Evolutionary conservation across 2,113 vertebrate genomes (phyloP).

Genomic region (Tapirus terrestris): DNA sequence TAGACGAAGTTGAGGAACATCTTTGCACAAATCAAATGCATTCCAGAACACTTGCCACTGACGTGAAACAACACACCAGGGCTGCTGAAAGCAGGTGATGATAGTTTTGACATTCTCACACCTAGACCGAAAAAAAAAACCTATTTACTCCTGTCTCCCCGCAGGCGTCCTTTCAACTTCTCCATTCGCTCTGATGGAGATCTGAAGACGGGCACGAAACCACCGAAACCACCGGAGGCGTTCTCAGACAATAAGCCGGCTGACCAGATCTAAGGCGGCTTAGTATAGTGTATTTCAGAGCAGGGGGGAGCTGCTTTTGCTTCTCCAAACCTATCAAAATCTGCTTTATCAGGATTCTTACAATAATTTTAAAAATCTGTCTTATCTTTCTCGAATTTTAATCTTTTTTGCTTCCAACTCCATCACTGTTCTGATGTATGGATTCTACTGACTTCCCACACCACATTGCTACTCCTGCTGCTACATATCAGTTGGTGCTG

Average conservation of each 20-base stretch:
- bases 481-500: not conserved
- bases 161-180: slow-evolving; percentile 9
- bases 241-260: not conserved
- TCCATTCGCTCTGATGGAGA: slow-evolving; percentile 36
- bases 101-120: slow-evolving; percentile 27
- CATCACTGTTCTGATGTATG: not conserved
- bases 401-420: not conserved
- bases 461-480: not conserved
- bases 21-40: slow-evolving; percentile 42
- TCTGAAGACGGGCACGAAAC: not conserved
- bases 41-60: not conserved
- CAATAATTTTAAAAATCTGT: not conserved
- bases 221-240: not conserved
- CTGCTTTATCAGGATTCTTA: not conserved
- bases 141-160: not conserved
- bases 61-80: slow-evolving; percentile 34
- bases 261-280: not conserved
- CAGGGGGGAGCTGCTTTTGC: not conserved
- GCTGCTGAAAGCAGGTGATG: slow-evolving; percentile 38
- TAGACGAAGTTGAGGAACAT: not conserved
- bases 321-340: not conserved
- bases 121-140: not conserved
- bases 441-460: not conserved
- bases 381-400: not conserved
- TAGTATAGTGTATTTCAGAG: not conserved